Percentiles rank a stretch among this genome's conserved stretches.
Conservation (phyloP, 1,140 invertebrate species). For the Oppia nitens region DNA sequence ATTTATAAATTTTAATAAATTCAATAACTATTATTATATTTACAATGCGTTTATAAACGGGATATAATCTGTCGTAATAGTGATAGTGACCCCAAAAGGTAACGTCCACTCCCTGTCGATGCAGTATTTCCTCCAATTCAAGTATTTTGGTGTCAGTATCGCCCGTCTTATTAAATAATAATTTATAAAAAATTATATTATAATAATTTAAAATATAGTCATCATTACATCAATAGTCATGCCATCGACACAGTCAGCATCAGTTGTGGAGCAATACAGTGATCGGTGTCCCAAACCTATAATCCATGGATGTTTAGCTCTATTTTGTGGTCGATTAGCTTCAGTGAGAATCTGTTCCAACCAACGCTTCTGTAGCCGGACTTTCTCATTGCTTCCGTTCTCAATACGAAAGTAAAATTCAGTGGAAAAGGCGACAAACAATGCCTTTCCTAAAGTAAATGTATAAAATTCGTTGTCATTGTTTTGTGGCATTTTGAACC, state of each 20-base stretch:
- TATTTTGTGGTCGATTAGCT: conserved; percentile 38
- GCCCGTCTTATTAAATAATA: neutral
- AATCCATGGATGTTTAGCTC: conserved; percentile 68
- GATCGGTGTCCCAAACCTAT: conserved; percentile 71
- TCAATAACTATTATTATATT: conserved; percentile 27
- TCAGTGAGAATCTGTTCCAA: conserved; percentile 54
- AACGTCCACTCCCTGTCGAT: conserved; percentile 64
- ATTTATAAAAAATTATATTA: neutral
- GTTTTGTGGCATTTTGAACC: neutral
- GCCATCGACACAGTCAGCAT: neutral
- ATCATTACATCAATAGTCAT: neutral
- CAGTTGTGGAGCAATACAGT: neutral
- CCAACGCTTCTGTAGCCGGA: conserved; percentile 69
- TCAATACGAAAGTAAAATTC: conserved; percentile 80
- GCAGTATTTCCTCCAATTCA: neutral
- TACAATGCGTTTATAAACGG: conserved; percentile 67
- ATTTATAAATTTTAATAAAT: neutral
- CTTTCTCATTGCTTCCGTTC: conserved; percentile 64
- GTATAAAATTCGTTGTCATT: neutral
- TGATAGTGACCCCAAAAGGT: conserved; percentile 91
- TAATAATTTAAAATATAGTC: neutral
- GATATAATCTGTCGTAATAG: conserved; percentile 82
- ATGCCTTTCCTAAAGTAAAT: conserved; percentile 63
- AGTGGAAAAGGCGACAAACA: conserved; percentile 78
- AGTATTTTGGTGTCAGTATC: neutral